These are phyloP conservation scores for Orchestia grillus DNA, from an alignment of 1,140 invertebrate species.

Conservation along the genomic window DNA sequence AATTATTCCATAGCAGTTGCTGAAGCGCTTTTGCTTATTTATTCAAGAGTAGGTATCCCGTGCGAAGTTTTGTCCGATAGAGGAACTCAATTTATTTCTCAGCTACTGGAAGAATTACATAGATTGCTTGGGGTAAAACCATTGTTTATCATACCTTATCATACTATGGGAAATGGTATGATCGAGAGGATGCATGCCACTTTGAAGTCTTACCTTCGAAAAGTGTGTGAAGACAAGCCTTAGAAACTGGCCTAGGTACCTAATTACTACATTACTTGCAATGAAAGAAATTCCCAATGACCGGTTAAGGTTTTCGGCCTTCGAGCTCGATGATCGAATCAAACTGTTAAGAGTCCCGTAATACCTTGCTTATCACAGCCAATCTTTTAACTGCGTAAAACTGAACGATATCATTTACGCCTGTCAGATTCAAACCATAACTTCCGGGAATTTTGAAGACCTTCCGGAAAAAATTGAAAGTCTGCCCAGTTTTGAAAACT, in stretches of 20 bases:
- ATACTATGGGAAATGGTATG: neutral
- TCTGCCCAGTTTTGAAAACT: too few relatives aligned
- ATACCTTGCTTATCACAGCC: too few relatives aligned
- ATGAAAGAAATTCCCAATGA: neutral
- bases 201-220: neutral
- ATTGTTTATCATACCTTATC: neutral
- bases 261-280: neutral
- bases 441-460: too few relatives aligned
- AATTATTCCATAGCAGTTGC: neutral
- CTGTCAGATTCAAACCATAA: too few relatives aligned
- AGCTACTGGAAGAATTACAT: neutral
- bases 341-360: too few relatives aligned
- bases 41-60: neutral
- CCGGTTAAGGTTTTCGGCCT: neutral
- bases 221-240: neutral
- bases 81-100: neutral
- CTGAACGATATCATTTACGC: too few relatives aligned
- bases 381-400: too few relatives aligned
- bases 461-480: too few relatives aligned
- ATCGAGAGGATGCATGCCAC: neutral
- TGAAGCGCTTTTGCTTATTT: neutral
- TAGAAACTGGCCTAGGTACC: neutral
- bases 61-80: neutral
- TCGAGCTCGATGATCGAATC: too few relatives aligned
- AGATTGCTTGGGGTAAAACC: neutral